Base-by-base conservation (phyloP, 2,797 vertebrate species). In the Balearica regulorum region DNA sequence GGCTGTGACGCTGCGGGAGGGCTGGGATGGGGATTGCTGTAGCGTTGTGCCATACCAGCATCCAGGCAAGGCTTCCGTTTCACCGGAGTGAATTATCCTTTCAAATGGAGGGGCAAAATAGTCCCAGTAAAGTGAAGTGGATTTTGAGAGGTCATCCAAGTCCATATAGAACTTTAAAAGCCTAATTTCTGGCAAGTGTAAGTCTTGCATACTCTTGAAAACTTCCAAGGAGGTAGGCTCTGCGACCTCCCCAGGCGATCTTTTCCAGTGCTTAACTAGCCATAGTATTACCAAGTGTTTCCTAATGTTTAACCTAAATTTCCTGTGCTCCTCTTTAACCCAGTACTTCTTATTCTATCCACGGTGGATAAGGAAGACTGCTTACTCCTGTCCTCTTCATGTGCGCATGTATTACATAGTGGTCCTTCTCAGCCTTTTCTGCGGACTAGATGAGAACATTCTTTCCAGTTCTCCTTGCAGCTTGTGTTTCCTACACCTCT, bases 261-360 rank as follows among this genome's bases (percentile, higher is more conserved):
- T 90, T 85, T 91, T 53, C 64, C 89, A 81, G 53, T 88, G 93
- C 69, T 94, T 94, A 95, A 93, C 82, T n/a, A 54, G 87, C 94
- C 37, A 9, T 66, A 16, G 93, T 95, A 94, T 93, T 96, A 66
- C 84, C 71, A 10, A 83, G 82, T 25, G 49, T 88, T 96, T 95
- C 91, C 87, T 96, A 96, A 97, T 94, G 85, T 91, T 94, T 96
- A 95, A 95, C 89, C 79, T 86, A 94, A 75, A 91, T 86, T 91
- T 97, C 91, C 85, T 91, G 72, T 86, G 53, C 61, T 93, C 26
- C 79, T 87, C 71, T 83, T 95, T 94, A 96, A 92, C 89, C 75
- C 78, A 71, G 18, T 65, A 44, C 58, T 92, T 43, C 41, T 87
- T 86, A 55, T 19, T 17, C 88, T 61, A 10, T 61, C 61, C 69